These are phyloP conservation scores for Cyanoderma ruficeps DNA, from an alignment of 2,113 vertebrate genomes.

Conservation along the genomic window DNA sequence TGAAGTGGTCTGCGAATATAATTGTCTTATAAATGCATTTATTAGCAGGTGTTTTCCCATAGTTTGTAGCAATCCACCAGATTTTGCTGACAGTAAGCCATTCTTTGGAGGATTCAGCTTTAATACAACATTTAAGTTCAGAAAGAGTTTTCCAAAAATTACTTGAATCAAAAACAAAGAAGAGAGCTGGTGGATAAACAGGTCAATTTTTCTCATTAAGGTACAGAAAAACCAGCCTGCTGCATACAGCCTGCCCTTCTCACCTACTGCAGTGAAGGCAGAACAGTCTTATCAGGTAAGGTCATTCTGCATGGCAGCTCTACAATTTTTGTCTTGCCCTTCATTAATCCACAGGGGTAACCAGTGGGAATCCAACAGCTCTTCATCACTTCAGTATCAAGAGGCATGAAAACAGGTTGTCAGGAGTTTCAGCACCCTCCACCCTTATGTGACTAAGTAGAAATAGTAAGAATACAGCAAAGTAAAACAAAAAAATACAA, in stretches of 20 bases:
- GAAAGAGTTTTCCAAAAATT: slow-evolving; percentile 34
- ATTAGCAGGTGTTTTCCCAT: neutral
- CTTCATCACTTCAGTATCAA: neutral
- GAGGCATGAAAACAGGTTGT: neutral
- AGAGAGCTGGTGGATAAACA: slow-evolving; percentile 60
- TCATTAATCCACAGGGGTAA: slow-evolving; percentile 67
- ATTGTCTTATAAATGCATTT: neutral
- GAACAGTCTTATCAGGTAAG: slow-evolving; percentile 61
- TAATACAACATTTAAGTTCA: neutral
- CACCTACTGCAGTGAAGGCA: slow-evolving; percentile 57
- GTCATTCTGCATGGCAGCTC: slow-evolving; percentile 40
- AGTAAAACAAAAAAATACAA: neutral
- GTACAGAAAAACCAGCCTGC: neutral
- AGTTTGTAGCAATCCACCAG: neutral
- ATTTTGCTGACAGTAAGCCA: neutral
- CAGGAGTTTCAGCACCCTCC: neutral
- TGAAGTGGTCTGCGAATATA: neutral
- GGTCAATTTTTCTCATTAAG: slow-evolving; percentile 76
- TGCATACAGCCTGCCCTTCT: slow-evolving; percentile 22
- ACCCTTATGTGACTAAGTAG: neutral
- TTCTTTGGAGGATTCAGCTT: neutral
- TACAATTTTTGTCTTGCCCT: slow-evolving; percentile 48
- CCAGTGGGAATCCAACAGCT: slow-evolving; percentile 13
- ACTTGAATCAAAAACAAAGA: slow-evolving; percentile 42
- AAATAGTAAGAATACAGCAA: neutral